Percentiles rank a stretch among this genome's conserved stretches.
phyloP scores from a whole-genome alignment of 2,113 vertebrate genomes.

The Xiphorhynchus elegans region DNA sequence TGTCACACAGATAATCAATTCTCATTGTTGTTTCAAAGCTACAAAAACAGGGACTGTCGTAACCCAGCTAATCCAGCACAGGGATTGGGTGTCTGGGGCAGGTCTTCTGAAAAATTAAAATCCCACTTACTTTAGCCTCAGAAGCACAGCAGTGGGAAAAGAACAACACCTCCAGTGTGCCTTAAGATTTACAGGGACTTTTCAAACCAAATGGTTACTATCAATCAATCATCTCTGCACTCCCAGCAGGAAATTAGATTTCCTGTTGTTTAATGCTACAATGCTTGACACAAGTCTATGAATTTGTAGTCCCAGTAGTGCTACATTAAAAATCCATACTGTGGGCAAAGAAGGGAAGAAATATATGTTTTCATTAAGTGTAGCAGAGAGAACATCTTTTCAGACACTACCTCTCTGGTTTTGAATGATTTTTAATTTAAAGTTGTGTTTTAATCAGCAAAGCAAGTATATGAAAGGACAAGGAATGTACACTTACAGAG shows the following conservation, averaged over 20 bases:
- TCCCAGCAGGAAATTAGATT: conserved; percentile 29
- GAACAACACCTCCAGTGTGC: not conserved
- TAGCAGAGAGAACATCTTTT: not conserved
- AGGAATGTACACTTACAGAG: not conserved
- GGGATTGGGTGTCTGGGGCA: not conserved
- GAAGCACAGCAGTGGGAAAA: not conserved
- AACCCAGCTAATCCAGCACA: not conserved
- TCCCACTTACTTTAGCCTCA: not conserved
- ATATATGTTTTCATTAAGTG: not conserved
- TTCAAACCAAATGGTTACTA: not conserved
- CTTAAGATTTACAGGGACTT: not conserved
- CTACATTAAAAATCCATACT: not conserved
- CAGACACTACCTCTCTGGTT: not conserved
- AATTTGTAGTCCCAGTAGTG: not conserved
- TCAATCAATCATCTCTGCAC: conserved; percentile 30
- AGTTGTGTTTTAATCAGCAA: not conserved
- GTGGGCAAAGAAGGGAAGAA: not conserved
- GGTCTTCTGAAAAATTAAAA: not conserved
- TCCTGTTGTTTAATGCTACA: not conserved
- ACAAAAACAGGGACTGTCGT: not conserved
- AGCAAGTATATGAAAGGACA: not conserved
- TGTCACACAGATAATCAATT: not conserved
- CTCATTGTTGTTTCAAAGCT: not conserved
- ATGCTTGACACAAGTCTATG: not conserved
- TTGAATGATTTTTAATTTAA: not conserved